Evolutionary conservation across 2,888 invertebrate species (phyloP).

Genomic region (Tineola bisselliella): DNA sequence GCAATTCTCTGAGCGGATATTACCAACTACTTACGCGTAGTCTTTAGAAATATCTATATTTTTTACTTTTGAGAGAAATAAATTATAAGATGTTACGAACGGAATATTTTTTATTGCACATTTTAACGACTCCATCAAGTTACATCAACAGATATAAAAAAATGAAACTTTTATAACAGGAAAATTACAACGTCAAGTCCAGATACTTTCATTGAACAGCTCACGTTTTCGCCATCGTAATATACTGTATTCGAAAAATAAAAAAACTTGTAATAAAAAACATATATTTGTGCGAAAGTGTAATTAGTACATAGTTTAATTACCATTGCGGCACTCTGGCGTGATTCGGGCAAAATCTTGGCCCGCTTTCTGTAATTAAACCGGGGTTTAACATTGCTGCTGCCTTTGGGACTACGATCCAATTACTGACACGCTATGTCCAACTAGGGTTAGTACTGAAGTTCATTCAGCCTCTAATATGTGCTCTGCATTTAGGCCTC

Average conservation of each 20-base stretch:
- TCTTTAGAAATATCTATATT: too few species aligned
- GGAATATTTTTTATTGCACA: too few species aligned
- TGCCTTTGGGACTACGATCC: constrained; percentile 40
- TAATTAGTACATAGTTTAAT: constrained; percentile 62
- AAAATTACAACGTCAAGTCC: background rate
- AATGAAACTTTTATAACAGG: background rate
- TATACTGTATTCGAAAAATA: background rate
- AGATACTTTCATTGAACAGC: background rate
- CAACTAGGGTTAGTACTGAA: background rate
- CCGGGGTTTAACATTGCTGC: constrained; percentile 38
- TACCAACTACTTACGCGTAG: too few species aligned
- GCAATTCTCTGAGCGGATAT: too few species aligned
- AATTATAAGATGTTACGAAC: too few species aligned
- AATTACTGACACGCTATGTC: constrained; percentile 31
- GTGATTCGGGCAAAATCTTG: constrained; percentile 53
- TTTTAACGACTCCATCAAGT: too few species aligned
- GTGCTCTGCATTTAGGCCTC: background rate
- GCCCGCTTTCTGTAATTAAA: constrained; percentile 54
- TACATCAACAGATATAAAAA: too few species aligned
- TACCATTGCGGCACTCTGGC: constrained; percentile 30
- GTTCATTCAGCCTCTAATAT: constrained; percentile 5
- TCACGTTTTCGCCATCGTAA: background rate
- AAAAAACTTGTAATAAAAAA: constrained; percentile 35
- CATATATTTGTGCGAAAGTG: constrained; percentile 43
- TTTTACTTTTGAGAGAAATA: too few species aligned